Base-by-base conservation (phyloP, 2,113 vertebrate species). In the Festucalex cinctus region DNA sequence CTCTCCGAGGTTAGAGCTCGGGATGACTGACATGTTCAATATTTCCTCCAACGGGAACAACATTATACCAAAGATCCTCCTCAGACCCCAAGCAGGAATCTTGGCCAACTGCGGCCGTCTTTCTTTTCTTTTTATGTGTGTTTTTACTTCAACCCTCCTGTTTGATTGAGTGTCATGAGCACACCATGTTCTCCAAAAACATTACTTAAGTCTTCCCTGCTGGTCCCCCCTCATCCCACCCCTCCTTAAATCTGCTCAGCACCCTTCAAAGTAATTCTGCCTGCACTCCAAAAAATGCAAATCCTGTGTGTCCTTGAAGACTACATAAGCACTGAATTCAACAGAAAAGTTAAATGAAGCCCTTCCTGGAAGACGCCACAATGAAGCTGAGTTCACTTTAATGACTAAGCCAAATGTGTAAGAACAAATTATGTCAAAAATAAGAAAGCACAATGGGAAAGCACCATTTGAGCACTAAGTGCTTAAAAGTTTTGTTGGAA, bases 161-260 rank as follows among this genome's bases (percentile, higher is more conserved):
- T 49, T 65, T 65, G 60, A 36, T 32, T 41, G 63, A 20, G 77
- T 70, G 66, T 46, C 62, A 74, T 48, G 73, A 91, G 89, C 79
- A 91, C 85, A 86, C 67, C 76, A 77, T 86, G 88, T 90, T 89
- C 87, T 84, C 56, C 66, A 77, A 83, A 83, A 87, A 85, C 85
- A 86, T 85, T n/a, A 89, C 81, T 83, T 85, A 80, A 85, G 80
- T 59, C 54, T 56, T 69, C 67, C 17, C 57, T 46, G 57, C 67
- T 63, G 44, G 59, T 32, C 28, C 56, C 66, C 61, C 65, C 49
- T 44, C 16, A 67, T 63, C 68, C 63, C 69, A 44, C 65, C 69
- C 69, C 41, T 56, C 56, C 28, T 58, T 58, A 26, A 71, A 69
- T 76, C 54, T 66, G 73, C 71, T 69, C 66, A 63, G 44, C 66